Evolutionary conservation across 2,113 vertebrate species (phyloP).

Genomic region (Phylloscopus trochiloides): DNA sequence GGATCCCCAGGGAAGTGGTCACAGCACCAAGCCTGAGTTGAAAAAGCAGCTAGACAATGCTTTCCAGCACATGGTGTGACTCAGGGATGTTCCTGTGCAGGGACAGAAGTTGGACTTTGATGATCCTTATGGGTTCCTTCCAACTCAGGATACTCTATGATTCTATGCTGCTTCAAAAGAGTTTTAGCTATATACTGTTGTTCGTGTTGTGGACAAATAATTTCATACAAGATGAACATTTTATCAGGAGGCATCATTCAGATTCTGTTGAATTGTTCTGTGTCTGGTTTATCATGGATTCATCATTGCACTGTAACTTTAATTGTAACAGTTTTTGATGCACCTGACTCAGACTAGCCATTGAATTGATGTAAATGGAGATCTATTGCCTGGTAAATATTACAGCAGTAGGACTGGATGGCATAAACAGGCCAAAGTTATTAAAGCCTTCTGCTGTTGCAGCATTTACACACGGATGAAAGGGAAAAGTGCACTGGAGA

Average conservation of each 20-base stretch:
- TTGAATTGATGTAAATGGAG: background rate
- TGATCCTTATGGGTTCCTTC: background rate
- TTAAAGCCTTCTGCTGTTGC: background rate
- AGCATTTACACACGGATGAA: background rate
- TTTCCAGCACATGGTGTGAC: background rate
- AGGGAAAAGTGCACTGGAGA: background rate
- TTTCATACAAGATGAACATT: background rate
- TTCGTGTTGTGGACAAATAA: background rate
- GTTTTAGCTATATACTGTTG: background rate
- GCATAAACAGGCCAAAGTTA: background rate
- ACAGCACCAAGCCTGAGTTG: background rate
- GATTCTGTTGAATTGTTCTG: background rate
- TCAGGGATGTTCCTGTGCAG: background rate
- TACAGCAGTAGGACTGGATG: background rate
- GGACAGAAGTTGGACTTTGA: fast-evolving
- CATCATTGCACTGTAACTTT: background rate
- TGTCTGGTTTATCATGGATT: background rate
- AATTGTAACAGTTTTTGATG: background rate
- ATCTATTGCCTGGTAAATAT: background rate
- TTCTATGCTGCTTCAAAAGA: background rate
- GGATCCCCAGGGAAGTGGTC: background rate
- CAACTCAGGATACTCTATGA: background rate
- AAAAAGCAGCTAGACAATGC: background rate
- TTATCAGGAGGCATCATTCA: background rate
- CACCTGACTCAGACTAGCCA: background rate